phyloP scores from a whole-genome alignment of 2,888 invertebrate genomes.

The Agrochola lychnidis region DNA sequence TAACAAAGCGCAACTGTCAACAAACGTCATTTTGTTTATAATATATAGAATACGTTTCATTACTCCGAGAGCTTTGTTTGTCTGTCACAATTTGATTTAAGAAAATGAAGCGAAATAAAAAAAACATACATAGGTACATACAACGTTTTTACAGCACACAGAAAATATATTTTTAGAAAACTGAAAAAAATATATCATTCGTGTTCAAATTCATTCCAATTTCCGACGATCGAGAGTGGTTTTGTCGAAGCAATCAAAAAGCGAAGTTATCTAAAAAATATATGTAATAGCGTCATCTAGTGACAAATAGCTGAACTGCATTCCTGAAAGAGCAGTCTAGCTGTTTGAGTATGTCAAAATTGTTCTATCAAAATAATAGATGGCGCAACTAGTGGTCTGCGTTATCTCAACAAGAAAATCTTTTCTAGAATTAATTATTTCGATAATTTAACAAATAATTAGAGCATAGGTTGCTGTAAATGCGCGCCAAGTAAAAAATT shows the following conservation, averaged over 20 bases:
- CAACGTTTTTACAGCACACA: not conserved
- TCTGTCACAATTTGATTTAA: slow-evolving; percentile 10
- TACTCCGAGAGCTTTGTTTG: slow-evolving; percentile 5
- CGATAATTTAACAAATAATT: too few relatives aligned
- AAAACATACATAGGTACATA: too few relatives aligned
- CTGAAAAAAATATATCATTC: not conserved
- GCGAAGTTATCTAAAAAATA: not conserved
- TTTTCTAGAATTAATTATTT: too few relatives aligned
- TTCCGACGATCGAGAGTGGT: not conserved
- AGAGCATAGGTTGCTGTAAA: too few relatives aligned
- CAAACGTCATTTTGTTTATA: slow-evolving; percentile 85
- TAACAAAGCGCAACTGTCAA: slow-evolving; percentile 88
- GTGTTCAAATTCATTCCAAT: not conserved
- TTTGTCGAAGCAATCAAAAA: not conserved
- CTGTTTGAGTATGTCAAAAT: not conserved
- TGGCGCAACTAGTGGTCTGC: slow-evolving; percentile 7
- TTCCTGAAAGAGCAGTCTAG: too few relatives aligned
- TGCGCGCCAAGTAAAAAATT: too few relatives aligned
- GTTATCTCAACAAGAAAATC: too few relatives aligned
- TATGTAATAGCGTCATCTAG: slow-evolving; percentile 28
- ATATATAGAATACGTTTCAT: slow-evolving; percentile 60
- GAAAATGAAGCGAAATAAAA: not conserved
- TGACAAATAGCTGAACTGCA: slow-evolving; percentile 43
- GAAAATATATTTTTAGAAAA: not conserved
- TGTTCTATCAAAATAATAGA: slow-evolving; percentile 13